Evolutionary conservation across 53 echinoderm and acorn worm species (phyloP), one percentile per base, ranked within the genome.

Genomic region (Henricia sp.): DNA sequence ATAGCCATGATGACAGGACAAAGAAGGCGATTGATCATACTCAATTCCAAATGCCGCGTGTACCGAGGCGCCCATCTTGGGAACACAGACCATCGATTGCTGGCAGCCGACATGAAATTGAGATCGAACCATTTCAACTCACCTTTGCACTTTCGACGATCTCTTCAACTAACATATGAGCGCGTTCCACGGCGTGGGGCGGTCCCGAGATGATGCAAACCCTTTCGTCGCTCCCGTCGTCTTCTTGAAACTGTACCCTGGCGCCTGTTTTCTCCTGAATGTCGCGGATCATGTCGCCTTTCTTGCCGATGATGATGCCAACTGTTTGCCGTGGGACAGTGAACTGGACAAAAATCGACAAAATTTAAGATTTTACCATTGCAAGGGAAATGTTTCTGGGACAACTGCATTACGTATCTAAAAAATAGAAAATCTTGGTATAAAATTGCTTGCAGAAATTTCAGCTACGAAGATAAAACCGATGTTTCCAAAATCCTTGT

Each of bases 261-360:
- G 92, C 96, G 13, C 86, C 86, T 0, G 93, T 92, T 24, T 96
- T 89, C 4, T 72, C 82, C 71, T 96, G 96, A 69, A 96, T 96
- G 48, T 68, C 92, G 69, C 88, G 94, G 41, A 96, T 96, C 88
- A 90, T 96, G 20, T 94, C 90, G 0, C 96, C 96, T 43, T 74
- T 67, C 63, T 94, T 84, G 42, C 96, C 94, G 32, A 96, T 96
- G 83, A 96, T 92, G 84, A 96, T 96, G 74, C 96, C 94, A 0
- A 96, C 96, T 26, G 94, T 88, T 40, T 84, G 89, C 72, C 89
- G 87, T 20, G 96, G 96, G 16, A 96, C 96, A n/a, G 23, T 56
- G 29, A 96, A 89, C 85, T 95, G 68, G 30, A 74, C 17, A 13
- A 32, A 12, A 50, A 50, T n/a, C n/a, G n/a, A n/a, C n/a, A n/a